Conservation (phyloP, 2,797 vertebrate genomes). For the Ctenopoma multispine region DNA sequence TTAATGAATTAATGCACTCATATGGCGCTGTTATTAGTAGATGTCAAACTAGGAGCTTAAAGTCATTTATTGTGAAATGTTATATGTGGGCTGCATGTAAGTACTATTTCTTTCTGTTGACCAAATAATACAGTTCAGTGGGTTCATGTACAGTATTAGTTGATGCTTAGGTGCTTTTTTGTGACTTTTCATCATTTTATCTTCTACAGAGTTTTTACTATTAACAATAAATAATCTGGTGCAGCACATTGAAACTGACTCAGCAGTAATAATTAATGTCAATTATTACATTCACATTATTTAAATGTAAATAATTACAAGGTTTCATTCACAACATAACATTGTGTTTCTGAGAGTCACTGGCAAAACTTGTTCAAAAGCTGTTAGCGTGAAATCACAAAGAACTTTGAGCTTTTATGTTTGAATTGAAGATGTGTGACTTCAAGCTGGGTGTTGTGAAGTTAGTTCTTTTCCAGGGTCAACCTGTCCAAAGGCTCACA, state of each 20-base stretch:
- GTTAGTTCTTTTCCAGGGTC: not conserved
- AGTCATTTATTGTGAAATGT: not conserved
- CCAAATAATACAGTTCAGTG: not conserved
- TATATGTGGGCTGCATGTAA: not conserved
- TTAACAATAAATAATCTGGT: not conserved
- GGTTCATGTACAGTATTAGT: too few species aligned
- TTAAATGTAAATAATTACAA: too few species aligned
- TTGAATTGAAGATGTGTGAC: not conserved
- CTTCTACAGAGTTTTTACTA: not conserved
- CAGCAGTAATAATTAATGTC: not conserved
- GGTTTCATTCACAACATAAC: not conserved
- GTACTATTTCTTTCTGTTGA: not conserved
- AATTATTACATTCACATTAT: not conserved
- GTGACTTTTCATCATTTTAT: too few species aligned
- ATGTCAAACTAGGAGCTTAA: constrained; percentile 17
- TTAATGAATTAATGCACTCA: constrained; percentile 44
- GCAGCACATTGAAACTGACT: not conserved
- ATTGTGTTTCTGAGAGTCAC: not conserved
- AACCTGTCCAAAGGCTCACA: too few species aligned
- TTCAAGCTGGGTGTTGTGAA: not conserved
- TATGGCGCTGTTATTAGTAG: constrained; percentile 20
- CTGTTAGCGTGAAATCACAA: not conserved
- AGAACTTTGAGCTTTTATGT: constrained; percentile 5
- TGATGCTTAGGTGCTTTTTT: not conserved
- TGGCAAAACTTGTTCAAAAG: constrained; percentile 1